Evolutionary conservation across 2,888 invertebrate species (phyloP).

Genomic region (Acronicta leporina): DNA sequence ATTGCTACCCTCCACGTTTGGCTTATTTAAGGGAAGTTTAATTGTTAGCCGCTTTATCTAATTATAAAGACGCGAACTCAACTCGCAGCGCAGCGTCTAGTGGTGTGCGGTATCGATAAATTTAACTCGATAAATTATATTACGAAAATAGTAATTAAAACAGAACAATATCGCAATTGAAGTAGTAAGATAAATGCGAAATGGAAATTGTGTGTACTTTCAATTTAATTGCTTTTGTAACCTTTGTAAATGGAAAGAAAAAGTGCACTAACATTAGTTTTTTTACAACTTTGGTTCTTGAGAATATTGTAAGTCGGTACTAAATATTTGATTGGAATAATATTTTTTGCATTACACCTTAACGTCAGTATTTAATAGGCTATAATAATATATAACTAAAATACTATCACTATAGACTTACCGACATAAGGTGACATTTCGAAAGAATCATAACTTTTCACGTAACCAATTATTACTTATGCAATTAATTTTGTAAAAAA

Average conservation of each 20-base stretch:
- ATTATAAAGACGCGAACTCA: slow-evolving; percentile 84
- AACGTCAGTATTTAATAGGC: too few relatives aligned
- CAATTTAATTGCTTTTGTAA: background rate
- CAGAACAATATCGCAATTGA: slow-evolving; percentile 1
- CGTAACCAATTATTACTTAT: too few relatives aligned
- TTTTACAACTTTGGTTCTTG: background rate
- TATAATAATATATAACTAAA: too few relatives aligned
- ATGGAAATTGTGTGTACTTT: background rate
- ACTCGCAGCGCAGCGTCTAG: slow-evolving; percentile 64
- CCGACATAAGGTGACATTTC: too few relatives aligned
- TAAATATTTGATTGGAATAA: too few relatives aligned
- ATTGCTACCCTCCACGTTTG: slow-evolving; percentile 81
- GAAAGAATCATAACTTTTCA: too few relatives aligned
- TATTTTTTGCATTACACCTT: too few relatives aligned
- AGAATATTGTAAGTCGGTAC: background rate
- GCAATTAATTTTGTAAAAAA: too few relatives aligned
- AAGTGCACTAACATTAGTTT: background rate
- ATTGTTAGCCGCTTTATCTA: slow-evolving; percentile 86
- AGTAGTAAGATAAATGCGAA: background rate
- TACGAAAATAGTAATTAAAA: slow-evolving; percentile 1
- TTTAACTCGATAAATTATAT: slow-evolving; percentile 59
- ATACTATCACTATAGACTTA: too few relatives aligned
- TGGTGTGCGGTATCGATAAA: slow-evolving; percentile 47
- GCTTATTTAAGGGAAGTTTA: slow-evolving; percentile 88
- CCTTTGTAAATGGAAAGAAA: background rate